These are phyloP conservation scores for Phalacrocorax pelagicus DNA, from an alignment of 2,113 vertebrate species.

Conservation along the genomic window DNA sequence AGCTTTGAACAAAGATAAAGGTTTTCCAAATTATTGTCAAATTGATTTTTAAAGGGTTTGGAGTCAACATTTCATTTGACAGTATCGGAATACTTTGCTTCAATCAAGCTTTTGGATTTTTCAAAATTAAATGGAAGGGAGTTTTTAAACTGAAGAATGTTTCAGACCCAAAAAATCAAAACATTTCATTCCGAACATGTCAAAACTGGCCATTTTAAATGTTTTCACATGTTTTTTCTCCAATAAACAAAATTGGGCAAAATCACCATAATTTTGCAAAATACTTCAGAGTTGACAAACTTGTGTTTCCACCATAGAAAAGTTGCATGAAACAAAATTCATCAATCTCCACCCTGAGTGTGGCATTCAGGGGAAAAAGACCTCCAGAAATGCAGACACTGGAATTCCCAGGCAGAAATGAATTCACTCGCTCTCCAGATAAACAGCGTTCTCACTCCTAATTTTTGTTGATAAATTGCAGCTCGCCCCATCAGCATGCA, in stretches of 20 bases:
- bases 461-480: not conserved
- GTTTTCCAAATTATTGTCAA: conserved; percentile 58
- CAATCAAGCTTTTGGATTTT: conserved; percentile 31
- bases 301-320: not conserved
- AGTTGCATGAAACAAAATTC: not conserved
- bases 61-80: conserved; percentile 20
- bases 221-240: not conserved
- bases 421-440: not conserved
- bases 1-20: conserved; percentile 44
- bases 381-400: not conserved
- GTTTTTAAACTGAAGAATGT: conserved; percentile 53
- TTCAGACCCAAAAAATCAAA: conserved; percentile 55
- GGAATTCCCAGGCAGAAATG: not conserved
- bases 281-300: not conserved
- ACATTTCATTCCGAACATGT: conserved; percentile 59
- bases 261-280: conserved; percentile 20
- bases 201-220: conserved; percentile 58
- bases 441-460: not conserved
- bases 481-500: accelerated
- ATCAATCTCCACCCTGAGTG: not conserved
- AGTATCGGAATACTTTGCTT: not conserved
- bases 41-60: conserved; percentile 56
- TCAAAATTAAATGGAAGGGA: conserved; percentile 44
- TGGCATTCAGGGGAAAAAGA: not conserved
- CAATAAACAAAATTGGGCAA: conserved; percentile 28